Evolutionary conservation across 2,113 vertebrate species (phyloP).

Genomic region (Garra rufa): DNA sequence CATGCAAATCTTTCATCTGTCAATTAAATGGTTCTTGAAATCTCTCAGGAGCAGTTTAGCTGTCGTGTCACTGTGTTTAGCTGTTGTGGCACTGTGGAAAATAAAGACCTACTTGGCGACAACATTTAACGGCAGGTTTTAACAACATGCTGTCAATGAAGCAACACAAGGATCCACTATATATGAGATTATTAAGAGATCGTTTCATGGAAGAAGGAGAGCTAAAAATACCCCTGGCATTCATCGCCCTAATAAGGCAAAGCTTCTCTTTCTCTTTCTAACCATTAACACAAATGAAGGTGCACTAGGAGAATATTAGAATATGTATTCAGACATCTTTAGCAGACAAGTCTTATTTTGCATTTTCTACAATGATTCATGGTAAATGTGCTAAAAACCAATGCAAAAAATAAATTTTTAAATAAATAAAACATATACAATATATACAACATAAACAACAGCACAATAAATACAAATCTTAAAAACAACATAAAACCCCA

Average conservation of each 20-base stretch:
- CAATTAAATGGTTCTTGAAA: background rate
- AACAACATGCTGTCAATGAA: conserved; percentile 7
- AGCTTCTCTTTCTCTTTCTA: conserved; percentile 46
- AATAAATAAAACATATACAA: background rate
- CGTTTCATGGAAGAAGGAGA: conserved; percentile 42
- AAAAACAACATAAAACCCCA: background rate
- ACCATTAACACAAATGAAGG: conserved; percentile 17
- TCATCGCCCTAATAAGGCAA: conserved; percentile 54
- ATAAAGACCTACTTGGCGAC: background rate
- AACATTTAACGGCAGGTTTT: conserved; percentile 1
- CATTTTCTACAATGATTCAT: background rate
- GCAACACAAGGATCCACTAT: conserved; percentile 15
- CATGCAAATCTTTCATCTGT: conserved; percentile 4
- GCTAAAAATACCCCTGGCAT: conserved; percentile 50
- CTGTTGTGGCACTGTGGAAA: background rate
- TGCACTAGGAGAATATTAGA: background rate
- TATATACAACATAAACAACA: background rate
- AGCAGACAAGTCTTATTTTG: background rate
- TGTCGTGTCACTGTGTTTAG: background rate
- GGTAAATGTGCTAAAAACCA: background rate
- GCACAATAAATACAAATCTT: background rate
- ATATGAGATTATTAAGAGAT: conserved; percentile 35
- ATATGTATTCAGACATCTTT: background rate
- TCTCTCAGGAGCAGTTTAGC: background rate
- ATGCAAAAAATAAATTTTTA: background rate